These are phyloP conservation scores for Drosophila tripunctata DNA, from an alignment of 2,888 invertebrate genomes.

Conservation along the genomic window DNA sequence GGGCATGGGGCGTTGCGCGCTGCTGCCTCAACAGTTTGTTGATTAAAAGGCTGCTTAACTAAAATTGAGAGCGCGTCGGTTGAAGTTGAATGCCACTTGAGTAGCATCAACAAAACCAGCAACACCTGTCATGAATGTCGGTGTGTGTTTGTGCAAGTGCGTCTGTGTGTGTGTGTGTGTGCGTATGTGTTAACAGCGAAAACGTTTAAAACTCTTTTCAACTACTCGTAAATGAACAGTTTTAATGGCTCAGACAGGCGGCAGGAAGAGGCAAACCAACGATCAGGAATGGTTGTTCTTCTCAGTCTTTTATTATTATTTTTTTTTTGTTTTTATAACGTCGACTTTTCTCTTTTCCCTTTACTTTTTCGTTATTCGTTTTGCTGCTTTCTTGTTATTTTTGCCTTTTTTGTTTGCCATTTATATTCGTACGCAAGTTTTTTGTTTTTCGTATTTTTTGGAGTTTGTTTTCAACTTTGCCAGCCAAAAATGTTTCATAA, in stretches of 20 bases:
- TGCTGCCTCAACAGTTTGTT: slow-evolving; percentile 74
- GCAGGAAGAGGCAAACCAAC: slow-evolving; percentile 15
- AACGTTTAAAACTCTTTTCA: slow-evolving; percentile 47
- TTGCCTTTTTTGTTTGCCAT: slow-evolving; percentile 5
- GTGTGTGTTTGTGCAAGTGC: slow-evolving; percentile 1
- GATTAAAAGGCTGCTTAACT: slow-evolving; percentile 74
- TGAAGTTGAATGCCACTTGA: slow-evolving; percentile 52
- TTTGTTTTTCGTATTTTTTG: too few species aligned
- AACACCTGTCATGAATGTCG: slow-evolving; percentile 9
- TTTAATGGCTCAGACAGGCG: slow-evolving; percentile 36
- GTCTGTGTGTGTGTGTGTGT: slow-evolving; percentile 10
- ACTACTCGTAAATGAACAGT: slow-evolving; percentile 48
- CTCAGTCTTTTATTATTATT: slow-evolving; percentile 8
- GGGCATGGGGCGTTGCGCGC: neutral
- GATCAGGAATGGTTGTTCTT: slow-evolving; percentile 39
- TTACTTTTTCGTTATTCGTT: slow-evolving; percentile 18
- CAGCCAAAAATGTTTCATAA: slow-evolving; percentile 48
- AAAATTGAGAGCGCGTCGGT: slow-evolving; percentile 55
- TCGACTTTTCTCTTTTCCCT: slow-evolving; percentile 26
- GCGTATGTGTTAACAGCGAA: slow-evolving; percentile 17
- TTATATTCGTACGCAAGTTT: slow-evolving; percentile 38
- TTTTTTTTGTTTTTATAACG: slow-evolving; percentile 21
- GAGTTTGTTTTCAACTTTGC: slow-evolving; percentile 44
- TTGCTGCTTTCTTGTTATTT: slow-evolving; percentile 13
- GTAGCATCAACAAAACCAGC: slow-evolving; percentile 16